A percentile compares a stretch with the other conserved stretches of the same genome.
Conservation (phyloP, 2,113 vertebrate species). For the Aldabrachelys gigantea region DNA sequence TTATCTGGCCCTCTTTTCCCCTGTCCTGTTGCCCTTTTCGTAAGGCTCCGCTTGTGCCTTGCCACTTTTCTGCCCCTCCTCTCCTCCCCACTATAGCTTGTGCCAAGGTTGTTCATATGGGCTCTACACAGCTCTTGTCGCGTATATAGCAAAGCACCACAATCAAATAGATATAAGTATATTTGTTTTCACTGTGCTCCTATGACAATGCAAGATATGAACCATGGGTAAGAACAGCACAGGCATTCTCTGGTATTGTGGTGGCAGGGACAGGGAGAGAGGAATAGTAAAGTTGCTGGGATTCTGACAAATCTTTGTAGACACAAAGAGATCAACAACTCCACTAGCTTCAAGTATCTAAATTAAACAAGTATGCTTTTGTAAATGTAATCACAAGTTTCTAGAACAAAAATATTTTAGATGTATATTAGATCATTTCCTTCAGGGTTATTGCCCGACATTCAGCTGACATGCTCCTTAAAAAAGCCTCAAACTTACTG, state of each 20-base stretch:
- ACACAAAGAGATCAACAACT: not conserved
- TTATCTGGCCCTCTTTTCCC: not conserved
- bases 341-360: not conserved
- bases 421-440: not conserved
- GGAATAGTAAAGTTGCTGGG: not conserved
- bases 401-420: not conserved
- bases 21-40: not conserved
- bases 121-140: not conserved
- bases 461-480: not conserved
- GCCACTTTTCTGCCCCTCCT: not conserved
- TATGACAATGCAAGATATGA: not conserved
- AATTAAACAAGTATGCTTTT: not conserved
- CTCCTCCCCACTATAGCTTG: not conserved
- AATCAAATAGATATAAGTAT: not conserved
- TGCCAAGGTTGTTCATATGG: not conserved
- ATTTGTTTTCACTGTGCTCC: not conserved
- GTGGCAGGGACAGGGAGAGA: not conserved
- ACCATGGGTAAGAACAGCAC: not conserved
- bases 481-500: not conserved
- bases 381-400: not conserved
- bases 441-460: not conserved
- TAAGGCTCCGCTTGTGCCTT: not conserved
- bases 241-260: not conserved
- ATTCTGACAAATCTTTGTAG: not conserved
- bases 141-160: not conserved